Evolutionary conservation across 2,113 vertebrate species (phyloP).

Genomic region (Pseudorhombus dupliciocellatus): DNA sequence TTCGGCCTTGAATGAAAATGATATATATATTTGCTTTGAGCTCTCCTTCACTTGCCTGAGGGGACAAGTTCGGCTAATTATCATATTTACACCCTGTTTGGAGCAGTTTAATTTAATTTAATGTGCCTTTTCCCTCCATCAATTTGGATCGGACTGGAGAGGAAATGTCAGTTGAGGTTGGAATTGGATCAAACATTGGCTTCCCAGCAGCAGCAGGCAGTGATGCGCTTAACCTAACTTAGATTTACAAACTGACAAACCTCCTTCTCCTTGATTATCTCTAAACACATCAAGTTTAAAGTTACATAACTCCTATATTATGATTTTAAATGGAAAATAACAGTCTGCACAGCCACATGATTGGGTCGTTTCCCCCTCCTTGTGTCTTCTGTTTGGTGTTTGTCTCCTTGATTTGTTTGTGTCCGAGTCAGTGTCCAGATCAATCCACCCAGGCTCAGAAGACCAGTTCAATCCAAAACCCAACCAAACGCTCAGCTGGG

Average conservation of each 20-base stretch:
- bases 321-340: too few species aligned
- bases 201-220: conserved; percentile 49
- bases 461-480: too few species aligned
- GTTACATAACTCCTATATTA: background rate
- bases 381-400: background rate
- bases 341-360: background rate
- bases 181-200: conserved; percentile 20
- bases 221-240: conserved; percentile 47
- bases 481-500: too few species aligned
- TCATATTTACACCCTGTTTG: background rate
- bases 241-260: conserved; percentile 14
- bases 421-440: background rate
- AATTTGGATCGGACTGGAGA: conserved; percentile 35
- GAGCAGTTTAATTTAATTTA: conserved; percentile 8
- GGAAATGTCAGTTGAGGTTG: conserved; percentile 33
- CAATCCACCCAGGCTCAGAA: too few species aligned
- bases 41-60: background rate
- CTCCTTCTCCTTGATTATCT: conserved; percentile 43
- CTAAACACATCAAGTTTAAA: conserved; percentile 17
- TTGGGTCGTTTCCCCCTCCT: background rate
- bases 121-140: background rate
- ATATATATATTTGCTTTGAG: background rate
- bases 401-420: background rate
- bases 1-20: conserved; percentile 1
- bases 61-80: background rate